A percentile compares a stretch with the other conserved stretches of the same genome.
phyloP scores from a whole-genome alignment of 2,113 vertebrate species.

The Halichoerus grypus region DNA sequence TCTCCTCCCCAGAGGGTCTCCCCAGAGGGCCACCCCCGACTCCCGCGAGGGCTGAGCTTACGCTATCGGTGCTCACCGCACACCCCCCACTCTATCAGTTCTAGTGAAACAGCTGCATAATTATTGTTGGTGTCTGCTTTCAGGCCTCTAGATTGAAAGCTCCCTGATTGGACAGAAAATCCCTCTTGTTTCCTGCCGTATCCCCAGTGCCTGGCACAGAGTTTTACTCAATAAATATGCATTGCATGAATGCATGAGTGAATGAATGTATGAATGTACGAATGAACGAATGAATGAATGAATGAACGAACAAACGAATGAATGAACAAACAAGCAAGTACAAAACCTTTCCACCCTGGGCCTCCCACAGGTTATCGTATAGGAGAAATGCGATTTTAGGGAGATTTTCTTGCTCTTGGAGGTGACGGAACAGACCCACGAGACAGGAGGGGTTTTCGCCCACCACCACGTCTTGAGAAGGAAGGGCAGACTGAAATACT shows the following conservation, averaged over 20 bases:
- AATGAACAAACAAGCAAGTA: background rate
- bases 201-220: background rate
- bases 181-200: rapidly evolving
- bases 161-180: rapidly evolving
- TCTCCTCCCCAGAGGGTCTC: background rate
- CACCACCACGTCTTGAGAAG: background rate
- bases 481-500: background rate
- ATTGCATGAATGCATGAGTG: background rate
- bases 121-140: rapidly evolving
- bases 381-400: background rate
- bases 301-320: background rate
- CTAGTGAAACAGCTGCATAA: no score
- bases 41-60: background rate
- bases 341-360: background rate
- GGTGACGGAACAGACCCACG: background rate
- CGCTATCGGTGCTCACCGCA: rapidly evolving
- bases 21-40: background rate
- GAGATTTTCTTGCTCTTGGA: background rate
- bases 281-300: background rate
- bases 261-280: no score
- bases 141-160: no score
- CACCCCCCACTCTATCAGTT: rapidly evolving
- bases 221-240: background rate
- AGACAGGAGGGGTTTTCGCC: no score
- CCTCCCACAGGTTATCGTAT: background rate